Evolutionary conservation across 2,888 invertebrate species (phyloP).

Genomic region (Hydroisotoma schaefferi): DNA sequence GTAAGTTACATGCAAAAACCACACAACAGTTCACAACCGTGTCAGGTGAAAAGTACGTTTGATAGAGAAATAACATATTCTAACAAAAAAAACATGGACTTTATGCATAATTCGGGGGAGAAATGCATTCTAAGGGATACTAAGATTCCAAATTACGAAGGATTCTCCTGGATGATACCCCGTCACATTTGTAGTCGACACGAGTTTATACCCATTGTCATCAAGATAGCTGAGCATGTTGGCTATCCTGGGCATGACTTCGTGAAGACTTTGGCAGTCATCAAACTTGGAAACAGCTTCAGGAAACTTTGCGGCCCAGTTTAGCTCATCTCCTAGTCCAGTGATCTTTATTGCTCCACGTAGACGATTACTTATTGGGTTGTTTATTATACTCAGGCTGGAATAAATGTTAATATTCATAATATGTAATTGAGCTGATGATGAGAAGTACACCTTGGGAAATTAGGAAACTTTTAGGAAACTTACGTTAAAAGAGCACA

Average conservation of each 20-base stretch:
- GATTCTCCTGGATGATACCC: conserved; percentile 27
- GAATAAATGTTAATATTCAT: not conserved
- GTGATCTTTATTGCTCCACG: conserved; percentile 30
- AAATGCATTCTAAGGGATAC: conserved; percentile 27
- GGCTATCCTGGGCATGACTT: conserved; percentile 31
- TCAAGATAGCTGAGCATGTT: conserved; percentile 31
- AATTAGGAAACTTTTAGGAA: not conserved
- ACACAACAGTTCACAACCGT: no score
- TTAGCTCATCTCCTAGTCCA: conserved; percentile 28
- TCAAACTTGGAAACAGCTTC: conserved; percentile 33
- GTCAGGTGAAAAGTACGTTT: no score
- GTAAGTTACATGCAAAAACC: no score
- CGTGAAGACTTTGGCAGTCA: conserved; percentile 23
- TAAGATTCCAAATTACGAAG: conserved; percentile 35
- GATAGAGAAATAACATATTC: no score
- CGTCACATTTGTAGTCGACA: conserved; percentile 21
- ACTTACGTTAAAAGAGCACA: conserved; percentile 35
- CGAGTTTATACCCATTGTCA: conserved; percentile 32
- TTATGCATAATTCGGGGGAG: no score
- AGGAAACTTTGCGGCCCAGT: conserved; percentile 28
- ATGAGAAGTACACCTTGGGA: no score
- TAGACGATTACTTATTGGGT: conserved; percentile 28
- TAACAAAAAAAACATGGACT: no score
- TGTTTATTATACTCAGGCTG: conserved; percentile 26
- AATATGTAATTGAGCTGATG: not conserved